These are phyloP conservation scores for Epizoanthus rinbou DNA, from an alignment of 92 coral and sea anemone genomes.

Conservation along the genomic window DNA sequence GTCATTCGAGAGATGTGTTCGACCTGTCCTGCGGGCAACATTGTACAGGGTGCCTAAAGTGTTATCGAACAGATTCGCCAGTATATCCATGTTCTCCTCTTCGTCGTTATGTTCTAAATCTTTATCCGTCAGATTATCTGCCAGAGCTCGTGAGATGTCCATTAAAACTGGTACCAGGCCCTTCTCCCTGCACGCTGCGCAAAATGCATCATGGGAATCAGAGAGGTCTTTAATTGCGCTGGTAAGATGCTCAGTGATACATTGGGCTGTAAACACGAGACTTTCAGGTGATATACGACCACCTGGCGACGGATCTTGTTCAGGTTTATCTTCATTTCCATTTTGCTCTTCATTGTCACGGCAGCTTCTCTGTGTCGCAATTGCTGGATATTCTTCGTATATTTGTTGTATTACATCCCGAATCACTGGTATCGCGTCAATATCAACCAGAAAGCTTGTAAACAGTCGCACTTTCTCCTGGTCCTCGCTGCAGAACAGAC, in stretches of 20 bases:
- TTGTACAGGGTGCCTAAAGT: constrained; percentile 25
- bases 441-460: constrained; percentile 54
- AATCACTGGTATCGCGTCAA: constrained; percentile 38
- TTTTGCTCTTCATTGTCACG: background rate
- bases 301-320: background rate
- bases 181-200: constrained; percentile 20
- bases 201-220: constrained; percentile 29
- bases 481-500: constrained; percentile 23
- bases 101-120: constrained; percentile 1
- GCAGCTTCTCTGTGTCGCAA: background rate
- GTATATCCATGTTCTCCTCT: background rate
- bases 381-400: background rate
- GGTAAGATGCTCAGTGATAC: background rate
- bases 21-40: constrained; percentile 37
- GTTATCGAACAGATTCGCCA: background rate
- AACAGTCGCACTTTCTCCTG: constrained; percentile 44
- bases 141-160: constrained; percentile 15
- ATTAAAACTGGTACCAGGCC: constrained; percentile 19
- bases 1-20: background rate
- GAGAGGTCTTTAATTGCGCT: constrained; percentile 7
- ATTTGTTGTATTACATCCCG: background rate
- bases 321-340: background rate
- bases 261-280: background rate
- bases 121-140: constrained; percentile 2
- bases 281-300: background rate